Conservation (phyloP, 2,113 vertebrate genomes). For the Takifugu bimaculatus region DNA sequence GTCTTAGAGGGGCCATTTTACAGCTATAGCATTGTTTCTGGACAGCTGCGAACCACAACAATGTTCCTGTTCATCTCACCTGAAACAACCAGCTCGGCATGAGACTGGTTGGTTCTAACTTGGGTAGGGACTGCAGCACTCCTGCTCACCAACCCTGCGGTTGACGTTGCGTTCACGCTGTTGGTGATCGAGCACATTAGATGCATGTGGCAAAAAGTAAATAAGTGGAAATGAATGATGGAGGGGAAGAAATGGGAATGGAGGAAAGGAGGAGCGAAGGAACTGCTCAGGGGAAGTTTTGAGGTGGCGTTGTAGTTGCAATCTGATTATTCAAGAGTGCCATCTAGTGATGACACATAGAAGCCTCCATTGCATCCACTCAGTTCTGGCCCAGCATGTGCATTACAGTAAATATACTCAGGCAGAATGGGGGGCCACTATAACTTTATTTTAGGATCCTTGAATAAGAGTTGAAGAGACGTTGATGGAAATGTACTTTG, state of each 20-base stretch:
- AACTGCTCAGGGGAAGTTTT: background rate
- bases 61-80: background rate
- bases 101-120: background rate
- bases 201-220: conserved; percentile 21
- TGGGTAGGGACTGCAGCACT: background rate
- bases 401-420: conserved; percentile 14
- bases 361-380: background rate
- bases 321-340: conserved; percentile 56
- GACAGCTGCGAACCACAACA: too few species aligned
- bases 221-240: conserved; percentile 7
- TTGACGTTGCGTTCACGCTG: conserved; percentile 6
- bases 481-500: conserved; percentile 63
- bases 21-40: too few species aligned
- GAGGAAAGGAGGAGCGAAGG: conserved; percentile 7
- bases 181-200: conserved; percentile 10
- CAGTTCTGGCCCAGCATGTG: background rate
- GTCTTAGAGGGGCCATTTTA: too few species aligned
- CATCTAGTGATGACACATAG: conserved; percentile 49
- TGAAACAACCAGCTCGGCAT: background rate
- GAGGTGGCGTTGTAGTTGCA: background rate
- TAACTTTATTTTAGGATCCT: conserved; percentile 22
- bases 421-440: conserved; percentile 10
- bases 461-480: conserved; percentile 57
- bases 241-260: conserved; percentile 6
- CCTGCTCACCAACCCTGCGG: conserved; percentile 1